Evolutionary conservation across 2,797 vertebrate genomes (phyloP), one percentile per base, ranked within the genome.

Genomic region (Ptychadena robeensis): DNA sequence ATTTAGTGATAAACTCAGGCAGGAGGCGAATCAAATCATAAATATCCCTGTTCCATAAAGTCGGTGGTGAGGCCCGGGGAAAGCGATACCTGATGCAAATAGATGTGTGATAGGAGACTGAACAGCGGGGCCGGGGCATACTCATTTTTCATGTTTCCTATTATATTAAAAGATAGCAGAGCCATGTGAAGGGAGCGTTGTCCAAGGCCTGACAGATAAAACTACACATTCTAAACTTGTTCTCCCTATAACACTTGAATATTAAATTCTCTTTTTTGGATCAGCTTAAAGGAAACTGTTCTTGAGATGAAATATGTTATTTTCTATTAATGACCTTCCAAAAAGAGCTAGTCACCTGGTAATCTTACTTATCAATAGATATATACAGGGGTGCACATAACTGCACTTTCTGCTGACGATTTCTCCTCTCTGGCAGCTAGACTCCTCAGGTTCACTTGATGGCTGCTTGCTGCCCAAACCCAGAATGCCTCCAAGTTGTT

Each of bases 1-100:
- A 80, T 85, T 80, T 70, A 85, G 53, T 64, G 82, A 84, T 84
- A 75, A 80, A 70, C 37, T 69, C 53, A 70, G 37, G 37, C 65
- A 74, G 32, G 32, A 69, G 63, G 18, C 27, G 15, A 74, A 80
- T 84, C 27, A 73, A 69, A 80, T 61, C 71, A 70, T 85, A 85
- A 80, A 80, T 85, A 75, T 85, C 35, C 53, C 31, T 25, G 35
- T 75, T 85, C 65, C 71, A 85, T 70, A 80, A 70, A 53, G 40
- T 75, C 44, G 0, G 48, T 80, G 82, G 65, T 65, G 59, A 61
- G 65, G 82, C 82, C 77, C 4, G 44, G 61, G 70, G 77, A 84
- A 37, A 65, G 34, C 30, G 4, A 12, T 79, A 73, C 72, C 77
- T 74, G 63, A 75, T 80, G 65, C 77, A 74, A 82, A 84, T 68